Base-by-base conservation (phyloP, 2,113 vertebrate species). In the Patagioenas fasciata region DNA sequence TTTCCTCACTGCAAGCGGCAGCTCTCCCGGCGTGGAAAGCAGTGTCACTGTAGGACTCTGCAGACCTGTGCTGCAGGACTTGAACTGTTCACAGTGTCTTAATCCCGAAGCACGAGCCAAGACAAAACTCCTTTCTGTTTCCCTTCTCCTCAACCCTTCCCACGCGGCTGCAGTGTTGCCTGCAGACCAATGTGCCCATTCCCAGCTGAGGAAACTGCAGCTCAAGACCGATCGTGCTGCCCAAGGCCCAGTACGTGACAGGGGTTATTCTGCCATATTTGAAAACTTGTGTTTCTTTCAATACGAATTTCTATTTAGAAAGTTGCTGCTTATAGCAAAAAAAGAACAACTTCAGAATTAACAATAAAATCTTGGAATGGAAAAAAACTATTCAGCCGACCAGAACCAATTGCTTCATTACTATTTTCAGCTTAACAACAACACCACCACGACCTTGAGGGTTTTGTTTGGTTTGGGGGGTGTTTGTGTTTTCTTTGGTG, bases 321-420 rank as follows among this genome's bases (percentile, higher is more conserved):
- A 91, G 71, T 14, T 18, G 7, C 29, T 56, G 26, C 70, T 58
- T 67, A 31, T 5, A 70, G 21, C 0, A 40, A 44, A 54, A 28
- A 57, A 56, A 31, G 3, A 78, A 23, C 1, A 88, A 60, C 44
- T 69, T 10, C 24, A 85, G 24, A 60, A 34, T 61, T 80, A 47
- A 70, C 67, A 91, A 75, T 31, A 72, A 78, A 70, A 67, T 9
- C 14, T 71, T 74, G 34, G 60, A 85, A 75, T 24, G 38, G 79
- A 93, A 95, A 79, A 38, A 89, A 91, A 94, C 62, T 42, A 75
- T 74, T 84, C 47, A 28, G 29, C 34, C 88, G 44, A 82, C 71
- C 53, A 85, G 48, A 90, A 88, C 78, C 34, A 75, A 69, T 72
- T 85, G 31, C 50, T 85, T 72, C 61, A 29, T 61, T 77, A 21